Evolutionary conservation across 2,888 invertebrate genomes (phyloP).

Genomic region (Pristionchus mayeri): DNA sequence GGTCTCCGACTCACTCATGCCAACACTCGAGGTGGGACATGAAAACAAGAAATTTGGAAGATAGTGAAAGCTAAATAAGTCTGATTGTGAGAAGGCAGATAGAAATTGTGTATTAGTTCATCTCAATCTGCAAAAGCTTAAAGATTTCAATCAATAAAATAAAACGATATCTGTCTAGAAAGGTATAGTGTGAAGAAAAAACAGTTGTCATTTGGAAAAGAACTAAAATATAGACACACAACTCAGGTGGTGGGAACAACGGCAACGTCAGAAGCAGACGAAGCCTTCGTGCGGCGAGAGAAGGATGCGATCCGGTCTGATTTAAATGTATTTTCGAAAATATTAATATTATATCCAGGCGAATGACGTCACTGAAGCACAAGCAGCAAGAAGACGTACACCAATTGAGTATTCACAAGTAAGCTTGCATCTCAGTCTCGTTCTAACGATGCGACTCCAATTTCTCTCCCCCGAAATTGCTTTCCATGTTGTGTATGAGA

Average conservation of each 20-base stretch:
- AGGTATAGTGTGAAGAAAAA: no score
- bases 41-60: no score
- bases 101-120: no score
- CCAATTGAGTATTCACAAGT: slow-evolving; percentile 39
- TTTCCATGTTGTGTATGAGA: no score
- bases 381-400: slow-evolving; percentile 11
- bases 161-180: no score
- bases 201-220: no score
- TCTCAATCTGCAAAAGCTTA: no score
- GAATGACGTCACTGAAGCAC: slow-evolving; percentile 20
- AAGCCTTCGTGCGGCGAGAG: slow-evolving; percentile 1
- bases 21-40: slow-evolving; percentile 71
- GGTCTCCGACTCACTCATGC: slow-evolving; percentile 67
- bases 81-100: no score
- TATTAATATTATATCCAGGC: background rate
- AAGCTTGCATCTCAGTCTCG: background rate
- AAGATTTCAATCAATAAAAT: no score
- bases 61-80: no score
- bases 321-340: background rate
- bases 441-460: background rate
- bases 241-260: background rate
- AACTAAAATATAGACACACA: background rate
- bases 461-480: no score
- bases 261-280: background rate
- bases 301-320: slow-evolving; percentile 6